Base-by-base conservation (phyloP, 2,888 invertebrate genomes). In the Caenorhabditis japonica region DNA sequence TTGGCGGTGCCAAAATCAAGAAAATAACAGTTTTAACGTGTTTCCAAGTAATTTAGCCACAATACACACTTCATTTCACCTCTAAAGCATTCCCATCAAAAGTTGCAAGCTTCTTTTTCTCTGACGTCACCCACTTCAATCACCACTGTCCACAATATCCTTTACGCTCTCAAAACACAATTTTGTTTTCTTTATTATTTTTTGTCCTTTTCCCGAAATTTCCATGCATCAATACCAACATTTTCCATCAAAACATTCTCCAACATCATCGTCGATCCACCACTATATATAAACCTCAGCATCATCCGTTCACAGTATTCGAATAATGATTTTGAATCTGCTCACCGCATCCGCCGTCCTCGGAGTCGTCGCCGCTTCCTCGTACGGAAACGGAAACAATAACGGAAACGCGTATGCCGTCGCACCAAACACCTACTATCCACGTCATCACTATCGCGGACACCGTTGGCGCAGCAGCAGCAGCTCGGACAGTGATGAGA, bases 201-300 rank as follows among this genome's bases (percentile, higher is more conserved):
- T n/a, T n/a, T n/a, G n/a, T n/a, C n/a, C n/a, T n/a, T n/a, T n/a
- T n/a, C n/a, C n/a, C n/a, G n/a, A n/a, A n/a, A n/a, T n/a, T n/a
- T n/a, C n/a, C n/a, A n/a, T n/a, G n/a, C n/a, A 10, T 10, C 56
- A 64, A 64, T 64, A 64, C 56, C 39, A 56, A 64, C 55, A 64
- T 47, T 51, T 33, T 34, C 12, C 23, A 10, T 5, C 19, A 44
- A 49, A 49, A 39, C n/a, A 39, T 58, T 34, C 25, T 23, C 10
- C 43, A n/a, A 38, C 19, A 30, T 30, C 30, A n/a, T n/a, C 47
- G 27, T 7, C 30, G 1, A 33, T 25, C 23, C n/a, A 15, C 3
- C 21, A 30, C 30, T 30, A 30, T 62, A 62, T 46, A 62, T 39
- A 47, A 46, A 27, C 21, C 7, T 0, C 7, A 1, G 4, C 12